Conservation (phyloP, 2,113 vertebrate genomes). For the Chaetodon trifascialis region DNA sequence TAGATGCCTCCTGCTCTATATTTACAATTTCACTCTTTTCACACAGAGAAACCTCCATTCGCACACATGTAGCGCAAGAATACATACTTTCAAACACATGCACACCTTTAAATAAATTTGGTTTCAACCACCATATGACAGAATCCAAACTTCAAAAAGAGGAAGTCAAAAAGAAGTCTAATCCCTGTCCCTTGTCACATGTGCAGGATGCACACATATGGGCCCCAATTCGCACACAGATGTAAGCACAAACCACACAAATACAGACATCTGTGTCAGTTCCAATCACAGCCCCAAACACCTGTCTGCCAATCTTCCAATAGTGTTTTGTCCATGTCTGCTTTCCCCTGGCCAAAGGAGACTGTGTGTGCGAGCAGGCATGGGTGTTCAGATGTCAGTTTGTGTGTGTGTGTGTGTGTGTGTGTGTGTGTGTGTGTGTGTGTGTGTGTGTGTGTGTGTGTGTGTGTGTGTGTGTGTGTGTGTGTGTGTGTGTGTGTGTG, state of each 20-base stretch:
- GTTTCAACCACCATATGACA: neutral
- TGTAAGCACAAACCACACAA: constrained; percentile 1
- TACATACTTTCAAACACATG: neutral
- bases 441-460: constrained; percentile 28
- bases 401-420: constrained; percentile 6
- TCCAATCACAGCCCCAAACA: constrained; percentile 60
- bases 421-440: constrained; percentile 32
- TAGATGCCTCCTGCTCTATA: too few species aligned
- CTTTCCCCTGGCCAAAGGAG: constrained; percentile 47
- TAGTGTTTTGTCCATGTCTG: constrained; percentile 34
- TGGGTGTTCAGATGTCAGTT: constrained; percentile 52
- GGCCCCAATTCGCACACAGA: neutral
- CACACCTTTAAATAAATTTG: neutral
- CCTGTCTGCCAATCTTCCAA: constrained; percentile 67
- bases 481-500: constrained; percentile 37
- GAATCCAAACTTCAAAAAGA: neutral
- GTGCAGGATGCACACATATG: neutral
- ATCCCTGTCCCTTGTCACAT: neutral
- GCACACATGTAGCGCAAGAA: neutral
- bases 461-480: constrained; percentile 35
- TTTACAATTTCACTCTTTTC: too few species aligned
- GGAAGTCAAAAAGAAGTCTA: neutral
- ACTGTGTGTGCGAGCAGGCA: constrained; percentile 28
- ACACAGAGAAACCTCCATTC: neutral
- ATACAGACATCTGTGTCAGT: constrained; percentile 46